These are phyloP conservation scores for Xylota sylvarum DNA, from an alignment of 2,888 invertebrate genomes.

Conservation along the genomic window DNA sequence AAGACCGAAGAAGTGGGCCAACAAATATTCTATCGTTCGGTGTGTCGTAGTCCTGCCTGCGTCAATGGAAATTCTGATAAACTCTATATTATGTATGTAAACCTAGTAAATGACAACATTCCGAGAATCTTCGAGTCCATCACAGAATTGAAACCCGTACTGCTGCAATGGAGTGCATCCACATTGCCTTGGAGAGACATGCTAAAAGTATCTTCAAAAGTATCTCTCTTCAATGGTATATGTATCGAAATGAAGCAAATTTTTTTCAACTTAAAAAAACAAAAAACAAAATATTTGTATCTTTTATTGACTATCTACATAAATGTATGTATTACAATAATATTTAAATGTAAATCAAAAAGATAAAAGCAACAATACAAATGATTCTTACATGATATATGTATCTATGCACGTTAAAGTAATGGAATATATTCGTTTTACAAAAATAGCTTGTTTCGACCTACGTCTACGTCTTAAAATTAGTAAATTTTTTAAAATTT, in stretches of 20 bases:
- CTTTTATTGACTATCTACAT: conserved; percentile 24
- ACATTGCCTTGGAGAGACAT: too few relatives aligned
- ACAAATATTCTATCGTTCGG: too few relatives aligned
- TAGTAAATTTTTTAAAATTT: conserved; percentile 1
- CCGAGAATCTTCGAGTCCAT: too few relatives aligned
- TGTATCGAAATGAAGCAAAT: neutral
- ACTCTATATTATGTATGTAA: too few relatives aligned
- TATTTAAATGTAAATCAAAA: conserved; percentile 30
- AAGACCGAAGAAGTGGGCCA: too few relatives aligned
- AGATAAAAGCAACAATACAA: conserved; percentile 40
- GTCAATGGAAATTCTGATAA: too few relatives aligned
- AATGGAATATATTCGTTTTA: conserved; percentile 67
- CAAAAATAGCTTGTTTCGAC: conserved; percentile 44
- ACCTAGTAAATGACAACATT: too few relatives aligned
- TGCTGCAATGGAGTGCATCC: too few relatives aligned
- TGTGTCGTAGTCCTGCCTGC: too few relatives aligned
- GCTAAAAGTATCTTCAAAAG: too few relatives aligned
- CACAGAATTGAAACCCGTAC: too few relatives aligned
- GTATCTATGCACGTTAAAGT: conserved; percentile 46
- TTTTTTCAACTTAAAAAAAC: neutral
- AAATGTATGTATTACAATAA: conserved; percentile 11
- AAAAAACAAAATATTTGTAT: conserved; percentile 16
- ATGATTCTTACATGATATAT: conserved; percentile 18
- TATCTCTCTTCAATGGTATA: too few relatives aligned
- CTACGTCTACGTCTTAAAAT: conserved; percentile 20